A percentile compares a stretch with the other conserved stretches of the same genome.
phyloP scores from a whole-genome alignment of 1,140 invertebrate species.

The Aphelinus atriplicis region DNA sequence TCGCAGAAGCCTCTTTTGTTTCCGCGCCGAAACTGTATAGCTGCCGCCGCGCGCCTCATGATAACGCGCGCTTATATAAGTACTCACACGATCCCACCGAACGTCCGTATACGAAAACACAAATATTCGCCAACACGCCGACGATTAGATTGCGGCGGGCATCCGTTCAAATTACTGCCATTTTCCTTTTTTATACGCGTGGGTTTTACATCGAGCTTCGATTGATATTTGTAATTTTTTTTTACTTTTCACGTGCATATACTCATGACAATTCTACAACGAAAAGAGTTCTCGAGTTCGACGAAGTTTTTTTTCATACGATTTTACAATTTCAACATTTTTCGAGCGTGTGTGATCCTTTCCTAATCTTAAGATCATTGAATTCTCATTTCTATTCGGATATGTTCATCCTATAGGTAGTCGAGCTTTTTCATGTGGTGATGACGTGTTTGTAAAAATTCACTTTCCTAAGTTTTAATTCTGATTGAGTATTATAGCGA shows the following conservation, averaged over 20 bases:
- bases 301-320: not conserved
- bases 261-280: too few species aligned
- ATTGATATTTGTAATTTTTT: too few species aligned
- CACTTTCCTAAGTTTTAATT: not conserved
- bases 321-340: not conserved
- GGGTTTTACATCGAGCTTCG: not conserved
- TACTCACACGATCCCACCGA: not conserved
- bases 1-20: not conserved
- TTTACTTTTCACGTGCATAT: too few species aligned
- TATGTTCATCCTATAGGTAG: too few species aligned
- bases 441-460: too few species aligned
- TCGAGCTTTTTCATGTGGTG: too few species aligned
- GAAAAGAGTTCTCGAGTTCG: too few species aligned
- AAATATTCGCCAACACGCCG: not conserved
- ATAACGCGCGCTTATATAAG: not conserved
- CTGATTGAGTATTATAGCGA: not conserved
- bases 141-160: slow-evolving; percentile 2
- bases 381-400: too few species aligned
- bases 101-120: not conserved
- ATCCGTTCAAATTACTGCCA: not conserved
- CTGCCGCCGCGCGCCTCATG: too few species aligned
- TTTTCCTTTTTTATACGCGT: not conserved
- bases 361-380: not conserved
- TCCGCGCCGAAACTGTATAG: too few species aligned
- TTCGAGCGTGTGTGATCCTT: not conserved